Evolutionary conservation across 2,888 invertebrate genomes (phyloP).

Genomic region (Hedychridium roseum): DNA sequence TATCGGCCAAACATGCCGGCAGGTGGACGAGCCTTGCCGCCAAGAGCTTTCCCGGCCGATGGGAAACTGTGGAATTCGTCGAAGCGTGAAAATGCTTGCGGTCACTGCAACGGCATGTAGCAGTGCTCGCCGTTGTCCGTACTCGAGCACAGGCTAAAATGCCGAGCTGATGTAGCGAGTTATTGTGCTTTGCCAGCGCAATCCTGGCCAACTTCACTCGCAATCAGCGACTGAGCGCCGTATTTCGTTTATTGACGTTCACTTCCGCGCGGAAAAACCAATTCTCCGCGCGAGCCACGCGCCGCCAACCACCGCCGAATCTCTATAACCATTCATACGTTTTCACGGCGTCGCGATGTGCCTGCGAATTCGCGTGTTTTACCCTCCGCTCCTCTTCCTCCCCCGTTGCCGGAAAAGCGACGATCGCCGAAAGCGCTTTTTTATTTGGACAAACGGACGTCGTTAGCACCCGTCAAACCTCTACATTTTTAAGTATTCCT

Average conservation of each 20-base stretch:
- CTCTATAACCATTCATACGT: constrained; percentile 10
- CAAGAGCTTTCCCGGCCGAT: constrained; percentile 31
- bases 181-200: constrained; percentile 39
- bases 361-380: too few relatives aligned
- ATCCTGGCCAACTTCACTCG: constrained; percentile 37
- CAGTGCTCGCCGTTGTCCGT: constrained; percentile 22
- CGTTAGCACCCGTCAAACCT: too few relatives aligned
- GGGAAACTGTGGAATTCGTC: constrained; percentile 24
- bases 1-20: too few relatives aligned
- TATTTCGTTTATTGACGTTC: constrained; percentile 39
- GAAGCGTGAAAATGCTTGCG: constrained; percentile 36
- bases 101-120: constrained; percentile 2
- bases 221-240: constrained; percentile 27
- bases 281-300: constrained; percentile 21
- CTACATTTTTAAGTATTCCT: too few relatives aligned
- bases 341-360: background rate
- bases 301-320: constrained; percentile 4
- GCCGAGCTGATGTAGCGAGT: constrained; percentile 36
- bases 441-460: too few relatives aligned
- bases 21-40: background rate
- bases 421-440: too few relatives aligned
- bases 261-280: constrained; percentile 32
- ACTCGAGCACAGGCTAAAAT: constrained; percentile 26
- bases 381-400: too few relatives aligned
- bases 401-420: too few relatives aligned